A percentile compares a stretch with the other conserved stretches of the same genome.
phyloP scores from a whole-genome alignment of 2,888 invertebrate species.

The Zaprionus lineosus region DNA sequence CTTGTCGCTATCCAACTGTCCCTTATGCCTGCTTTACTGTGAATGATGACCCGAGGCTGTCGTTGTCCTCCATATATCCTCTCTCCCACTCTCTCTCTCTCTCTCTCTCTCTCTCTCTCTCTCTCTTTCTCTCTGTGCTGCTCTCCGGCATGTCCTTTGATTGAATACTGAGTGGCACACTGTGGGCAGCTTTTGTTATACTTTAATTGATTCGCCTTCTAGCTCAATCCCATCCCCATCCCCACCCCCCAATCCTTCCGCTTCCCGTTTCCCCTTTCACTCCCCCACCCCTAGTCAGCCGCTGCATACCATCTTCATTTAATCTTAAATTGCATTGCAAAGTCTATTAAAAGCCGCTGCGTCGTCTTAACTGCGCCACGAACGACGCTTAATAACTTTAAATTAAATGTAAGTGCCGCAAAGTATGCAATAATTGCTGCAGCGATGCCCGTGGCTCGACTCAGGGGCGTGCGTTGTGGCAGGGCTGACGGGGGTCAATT shows the following conservation, averaged over 20 bases:
- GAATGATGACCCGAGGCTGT: conserved; percentile 72
- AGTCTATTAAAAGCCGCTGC: conserved; percentile 30
- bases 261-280: no score
- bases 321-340: conserved; percentile 31
- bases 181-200: conserved; percentile 56
- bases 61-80: conserved; percentile 21
- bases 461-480: neutral
- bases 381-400: conserved; percentile 64
- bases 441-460: conserved; percentile 37
- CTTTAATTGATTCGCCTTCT: conserved; percentile 68
- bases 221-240: neutral
- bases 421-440: conserved; percentile 71
- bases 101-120: neutral
- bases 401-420: conserved; percentile 66
- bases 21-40: conserved; percentile 26
- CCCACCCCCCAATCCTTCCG: neutral
- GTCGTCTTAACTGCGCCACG: conserved; percentile 26
- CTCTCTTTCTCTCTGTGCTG: neutral
- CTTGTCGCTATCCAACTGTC: conserved; percentile 7
- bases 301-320: no score
- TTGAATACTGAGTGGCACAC: conserved; percentile 56
- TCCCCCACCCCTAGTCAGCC: no score
- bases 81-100: neutral
- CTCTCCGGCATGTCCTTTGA: conserved; percentile 52
- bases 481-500: neutral